Base-by-base conservation (phyloP, 2,113 vertebrate genomes). In the Notiomystis cincta region DNA sequence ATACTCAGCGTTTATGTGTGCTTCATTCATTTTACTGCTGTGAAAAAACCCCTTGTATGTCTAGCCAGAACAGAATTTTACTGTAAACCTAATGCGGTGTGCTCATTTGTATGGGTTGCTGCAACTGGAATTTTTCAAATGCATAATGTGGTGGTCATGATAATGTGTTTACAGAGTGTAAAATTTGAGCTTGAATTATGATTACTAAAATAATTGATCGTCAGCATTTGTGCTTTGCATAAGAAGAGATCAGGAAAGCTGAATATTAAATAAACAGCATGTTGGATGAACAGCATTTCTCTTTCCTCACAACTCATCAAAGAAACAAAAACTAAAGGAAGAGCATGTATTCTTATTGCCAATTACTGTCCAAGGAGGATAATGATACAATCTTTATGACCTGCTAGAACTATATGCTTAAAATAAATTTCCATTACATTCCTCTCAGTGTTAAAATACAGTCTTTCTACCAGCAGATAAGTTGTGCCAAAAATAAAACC, bases 141-240 rank as follows among this genome's bases (percentile, higher is more conserved):
- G 31, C 48, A 23, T 94, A 87, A 83, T 82, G 82, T 88, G 71
- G 66, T 92, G 77, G 93, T 87, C 84, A 79, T 40, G 58, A 78
- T 96, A 90, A 91, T 94, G 81, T 94, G 92, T 97, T 95, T 96
- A 94, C 57, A 72, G 71, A 93, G 67, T 91, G 87, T 89, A 97
- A 95, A 94, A 96, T 94, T 95, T 79, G 85, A 87, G 48, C 56
- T 89, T 94, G 89, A 84, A 35, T 91, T 88, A 72, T 58, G 90
- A 93, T 96, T 94, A 81, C 90, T 88, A 69, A 95, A 91, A 96
- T 95, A 97, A 95, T 96, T 97, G 95, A 87, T 95, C 78, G 64
- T 93, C 84, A 91, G 40, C 54, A 51, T 90, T 93, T 97, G 77
- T 65, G 47, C 80, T 93, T 94, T 92, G 77, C 73, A 78, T 95